Percentiles rank a stretch among this genome's conserved stretches.
Conservation (phyloP, 2,888 invertebrate species). For the Aproaerema taeniolella region DNA sequence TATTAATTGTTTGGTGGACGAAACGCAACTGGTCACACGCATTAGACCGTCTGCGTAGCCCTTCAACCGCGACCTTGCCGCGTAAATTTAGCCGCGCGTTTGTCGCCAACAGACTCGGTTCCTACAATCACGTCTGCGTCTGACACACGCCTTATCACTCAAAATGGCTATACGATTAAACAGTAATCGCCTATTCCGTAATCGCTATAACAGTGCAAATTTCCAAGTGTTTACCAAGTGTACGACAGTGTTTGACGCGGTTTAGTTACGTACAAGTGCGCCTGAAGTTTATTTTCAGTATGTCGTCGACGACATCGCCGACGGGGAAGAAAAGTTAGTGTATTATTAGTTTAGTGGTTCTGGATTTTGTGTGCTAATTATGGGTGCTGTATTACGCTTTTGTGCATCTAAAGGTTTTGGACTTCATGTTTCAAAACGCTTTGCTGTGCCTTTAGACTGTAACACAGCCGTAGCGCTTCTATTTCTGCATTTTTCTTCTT, state of each 20-base stretch:
- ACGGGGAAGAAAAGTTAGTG: constrained; percentile 64
- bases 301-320: constrained; percentile 61
- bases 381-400: constrained; percentile 5
- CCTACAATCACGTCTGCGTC: constrained; percentile 31
- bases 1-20: no score
- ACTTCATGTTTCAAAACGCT: no score
- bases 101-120: constrained; percentile 55
- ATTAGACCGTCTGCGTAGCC: constrained; percentile 39
- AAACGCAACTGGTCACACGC: constrained; percentile 43
- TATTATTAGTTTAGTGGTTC: constrained; percentile 38
- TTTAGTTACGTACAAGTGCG: constrained; percentile 43
- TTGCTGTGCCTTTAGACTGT: no score
- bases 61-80: constrained; percentile 57
- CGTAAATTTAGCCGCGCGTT: constrained; percentile 56
- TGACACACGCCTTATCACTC: constrained; percentile 53
- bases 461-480: no score
- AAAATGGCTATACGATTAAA: constrained; percentile 69
- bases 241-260: constrained; percentile 47
- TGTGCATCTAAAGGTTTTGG: neutral
- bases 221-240: constrained; percentile 31
- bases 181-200: constrained; percentile 43
- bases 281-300: constrained; percentile 47
- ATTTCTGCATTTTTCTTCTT: no score
- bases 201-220: constrained; percentile 37
- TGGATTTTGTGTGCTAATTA: constrained; percentile 18